phyloP scores from a whole-genome alignment of 2,113 vertebrate genomes.

The Oncorhynchus gorbuscha region DNA sequence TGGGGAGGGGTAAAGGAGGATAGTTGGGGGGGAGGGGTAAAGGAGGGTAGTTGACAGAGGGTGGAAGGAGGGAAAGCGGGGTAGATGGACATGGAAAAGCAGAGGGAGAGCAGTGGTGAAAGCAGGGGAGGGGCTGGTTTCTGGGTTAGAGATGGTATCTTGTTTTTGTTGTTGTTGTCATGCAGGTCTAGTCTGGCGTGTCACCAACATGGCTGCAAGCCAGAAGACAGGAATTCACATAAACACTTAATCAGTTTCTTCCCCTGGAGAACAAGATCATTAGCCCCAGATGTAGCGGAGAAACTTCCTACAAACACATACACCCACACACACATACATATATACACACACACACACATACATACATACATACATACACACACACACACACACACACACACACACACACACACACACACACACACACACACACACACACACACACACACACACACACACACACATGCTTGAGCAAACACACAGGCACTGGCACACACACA shows the following conservation, averaged over 20 bases:
- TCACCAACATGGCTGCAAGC: background rate
- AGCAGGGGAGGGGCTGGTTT: background rate
- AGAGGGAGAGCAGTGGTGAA: background rate
- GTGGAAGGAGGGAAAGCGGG: background rate
- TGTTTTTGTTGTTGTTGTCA: conserved; percentile 7
- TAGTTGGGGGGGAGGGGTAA: background rate
- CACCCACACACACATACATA: too few species aligned
- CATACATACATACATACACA: too few species aligned
- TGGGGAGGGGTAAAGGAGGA: background rate
- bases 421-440: too few species aligned
- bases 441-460: too few species aligned
- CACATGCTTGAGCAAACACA: background rate
- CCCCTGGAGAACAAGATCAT: conserved; percentile 20
- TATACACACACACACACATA: too few species aligned
- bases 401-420: too few species aligned
- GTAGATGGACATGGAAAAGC: background rate
- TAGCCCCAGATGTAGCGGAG: conserved; percentile 26
- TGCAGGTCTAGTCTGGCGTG: background rate
- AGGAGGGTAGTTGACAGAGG: background rate
- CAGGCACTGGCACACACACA: too few species aligned
- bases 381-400: too few species aligned
- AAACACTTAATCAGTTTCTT: conserved; percentile 32
- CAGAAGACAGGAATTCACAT: conserved; percentile 10
- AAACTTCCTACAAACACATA: background rate
- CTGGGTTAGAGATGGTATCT: background rate